These are phyloP conservation scores for Prietella phreatophila DNA, from an alignment of 2,113 vertebrate genomes.

Conservation along the genomic window DNA sequence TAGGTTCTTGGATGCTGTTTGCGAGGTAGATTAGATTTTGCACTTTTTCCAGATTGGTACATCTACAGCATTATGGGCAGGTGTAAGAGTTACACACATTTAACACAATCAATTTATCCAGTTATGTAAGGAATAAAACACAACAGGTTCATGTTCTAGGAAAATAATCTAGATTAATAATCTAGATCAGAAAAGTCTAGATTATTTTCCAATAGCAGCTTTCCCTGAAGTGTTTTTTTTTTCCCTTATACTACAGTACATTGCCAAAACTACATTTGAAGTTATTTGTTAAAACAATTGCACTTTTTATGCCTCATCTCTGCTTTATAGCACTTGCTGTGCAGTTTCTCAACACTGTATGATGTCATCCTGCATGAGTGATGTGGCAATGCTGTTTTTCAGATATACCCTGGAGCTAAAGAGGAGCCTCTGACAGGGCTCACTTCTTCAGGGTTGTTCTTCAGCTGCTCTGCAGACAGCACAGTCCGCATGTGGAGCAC, in stretches of 20 bases:
- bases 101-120: background rate
- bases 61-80: background rate
- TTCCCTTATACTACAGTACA: background rate
- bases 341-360: background rate
- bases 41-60: background rate
- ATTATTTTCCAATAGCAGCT: background rate
- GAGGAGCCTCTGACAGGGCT: slow-evolving; percentile 70
- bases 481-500: slow-evolving; percentile 89
- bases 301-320: background rate
- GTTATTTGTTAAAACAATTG: background rate
- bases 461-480: slow-evolving; percentile 90
- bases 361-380: background rate
- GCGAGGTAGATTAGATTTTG: background rate
- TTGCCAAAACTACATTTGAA: background rate
- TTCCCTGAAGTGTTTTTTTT: background rate
- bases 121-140: background rate
- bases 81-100: background rate
- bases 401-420: slow-evolving; percentile 87
- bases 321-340: background rate
- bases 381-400: background rate
- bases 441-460: slow-evolving; percentile 78
- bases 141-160: background rate
- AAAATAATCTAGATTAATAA: no score
- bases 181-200: no score
- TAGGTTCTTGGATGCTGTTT: background rate